Base-by-base conservation (phyloP, 2,113 vertebrate genomes). In the Hippocampus mohnikei region DNA sequence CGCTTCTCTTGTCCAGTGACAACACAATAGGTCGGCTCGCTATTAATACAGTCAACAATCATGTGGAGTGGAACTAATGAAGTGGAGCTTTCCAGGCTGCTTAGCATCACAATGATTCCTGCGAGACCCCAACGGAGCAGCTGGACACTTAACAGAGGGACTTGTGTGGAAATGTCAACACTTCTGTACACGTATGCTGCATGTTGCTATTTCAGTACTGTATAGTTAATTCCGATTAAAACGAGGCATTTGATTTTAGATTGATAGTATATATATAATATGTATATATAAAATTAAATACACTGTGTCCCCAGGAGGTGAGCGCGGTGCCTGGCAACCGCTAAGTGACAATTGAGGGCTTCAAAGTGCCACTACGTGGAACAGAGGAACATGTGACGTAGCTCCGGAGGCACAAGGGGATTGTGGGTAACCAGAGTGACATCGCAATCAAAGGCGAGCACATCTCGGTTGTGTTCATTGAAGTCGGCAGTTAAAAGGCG, bases 1-100 rank as follows among this genome's bases (percentile, higher is more conserved):
- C 8, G 3, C 52, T n/a, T n/a, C 1, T 2, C 23, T 59, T 9
- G 3, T 8, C 5, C 16, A 5, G 13, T 12, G 15, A 65, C 8
- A 42, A 63, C 11, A 18, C 8, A 69, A 6, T 60, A 18, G 33
- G 29, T 37, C 18, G 10, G 20, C n/a, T 27, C 23, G 6, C 13
- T 27, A 10, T 42, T 66, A 44, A 52, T 27, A 44, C 2, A 25
- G 50, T 61, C 8, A 7, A 66, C 64, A 81, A 76, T 82, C 73
- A 75, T 55, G 72, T 52, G 15, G 67, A 84, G 74, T 71, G 75
- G 76, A 80, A 61, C 53, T 77, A 73, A 87, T 80, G 40, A 74
- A 72, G 80, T 72, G 72, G 42, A 71, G 18, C 66, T 81, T 74
- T 80, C 41, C 67, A 46, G 21, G 40, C 58, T 29, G 73, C 70